Base-by-base conservation (phyloP, 2,888 invertebrate genomes). In the Escarpia spicata region DNA sequence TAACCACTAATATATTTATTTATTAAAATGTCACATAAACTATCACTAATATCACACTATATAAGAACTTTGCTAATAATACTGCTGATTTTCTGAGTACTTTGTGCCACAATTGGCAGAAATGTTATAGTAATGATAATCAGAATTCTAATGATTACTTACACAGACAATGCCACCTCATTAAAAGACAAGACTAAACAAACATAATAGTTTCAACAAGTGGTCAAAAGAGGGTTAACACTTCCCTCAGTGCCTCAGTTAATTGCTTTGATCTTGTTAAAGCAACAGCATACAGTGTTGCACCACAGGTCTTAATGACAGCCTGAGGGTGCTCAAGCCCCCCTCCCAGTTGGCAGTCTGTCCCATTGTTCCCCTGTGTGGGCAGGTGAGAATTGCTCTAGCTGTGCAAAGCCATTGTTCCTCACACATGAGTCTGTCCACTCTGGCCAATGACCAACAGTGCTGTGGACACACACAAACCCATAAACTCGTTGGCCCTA, bases 181-280 rank as follows among this genome's bases (percentile, higher is more conserved):
- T 75, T 75, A 75, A 15, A 75, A 75, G 75, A 75, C 75, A 75
- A 75, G 52, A 75, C 75, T 26, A 75, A 75, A 75, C 75, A 75
- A 75, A 75, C n/a, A n/a, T 75, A 75, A 75, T 26, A 75, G 75
- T 75, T 75, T 75, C n/a, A 75, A 75, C 26, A 75, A 6, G 19
- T 75, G 75, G 75, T 26, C 75, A 75, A 26, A 75, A 26, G 19
- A 15, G 19, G 26, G 75, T 75, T 75, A 75, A 75, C 4, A 3
- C 75, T 12, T 26, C 75, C 75, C 75, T 26, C 75, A 75, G 75
- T 75, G 75, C n/a, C 26, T 75, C 26, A 75, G 75, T 75, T 75
- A 75, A 75, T 75, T 75, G 75, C 75, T 75, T 75, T 75, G 75
- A 75, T 75, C 75, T 75, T 75, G 75, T 75, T 75, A 75, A 75